Evolutionary conservation across 1,140 invertebrate species (phyloP), one percentile per base, ranked within the genome.

Genomic region (Trichonephila inaurata): DNA sequence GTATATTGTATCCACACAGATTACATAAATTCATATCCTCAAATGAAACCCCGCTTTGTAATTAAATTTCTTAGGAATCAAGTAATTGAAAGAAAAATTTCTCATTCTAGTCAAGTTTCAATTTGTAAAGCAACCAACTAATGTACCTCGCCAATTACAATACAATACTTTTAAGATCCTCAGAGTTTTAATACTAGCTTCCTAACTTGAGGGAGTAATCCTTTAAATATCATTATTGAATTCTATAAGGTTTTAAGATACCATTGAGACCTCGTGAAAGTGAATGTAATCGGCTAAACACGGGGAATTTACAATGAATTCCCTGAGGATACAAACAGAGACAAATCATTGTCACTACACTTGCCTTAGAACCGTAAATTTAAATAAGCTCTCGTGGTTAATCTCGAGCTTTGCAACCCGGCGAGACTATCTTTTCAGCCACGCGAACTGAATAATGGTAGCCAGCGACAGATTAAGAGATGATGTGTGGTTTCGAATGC

Each of bases 341-440:
- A 83, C 82, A 83, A 83, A 83, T 83, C 82, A 83, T 83, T 83
- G 82, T 83, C 82, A 58, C 18, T 83, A 24, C 72, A 33, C 72
- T 40, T 77, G 72, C 72, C 33, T 33, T 51, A 51, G 51, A 7
- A n/a, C 44, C 82, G 58, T 83, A 83, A 83, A 83, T 83, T 83
- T 60, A 83, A 83, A 83, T 83, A 83, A 83, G 82, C 82, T 83
- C 82, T 60, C 44, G 51, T 18, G 82, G 82, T 18, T 83, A 83
- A 83, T 51, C 72, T 77, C 44, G 19, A 58, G 82, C 19, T 58
- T 58, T 83, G 82, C 51, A 58, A 58, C 82, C 82, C 82, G 24
- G 40, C n/a, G 44, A 51, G 44, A 83, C 51, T 83, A 83, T 60
- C 51, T 60, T 60, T 28, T 44, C 40, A 51, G 2, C 51, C 72